Conservation (phyloP, 2,797 vertebrate genomes). For the Fratercula arctica region DNA sequence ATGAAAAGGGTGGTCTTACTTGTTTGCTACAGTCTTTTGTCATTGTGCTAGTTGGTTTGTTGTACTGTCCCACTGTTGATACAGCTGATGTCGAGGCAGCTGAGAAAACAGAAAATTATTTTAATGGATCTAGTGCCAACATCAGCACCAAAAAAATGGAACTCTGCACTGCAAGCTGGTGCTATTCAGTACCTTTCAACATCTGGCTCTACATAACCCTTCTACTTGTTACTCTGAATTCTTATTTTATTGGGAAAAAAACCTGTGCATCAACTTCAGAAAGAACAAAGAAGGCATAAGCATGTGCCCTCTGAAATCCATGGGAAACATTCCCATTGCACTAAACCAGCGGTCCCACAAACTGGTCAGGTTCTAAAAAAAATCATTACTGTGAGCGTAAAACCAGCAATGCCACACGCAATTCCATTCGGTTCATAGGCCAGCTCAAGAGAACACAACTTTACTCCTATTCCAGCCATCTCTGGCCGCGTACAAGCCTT, state of each 20-base stretch:
- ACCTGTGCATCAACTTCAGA: not conserved
- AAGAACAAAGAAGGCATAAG: not conserved
- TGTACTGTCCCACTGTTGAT: not conserved
- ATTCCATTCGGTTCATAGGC: not conserved
- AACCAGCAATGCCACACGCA: not conserved
- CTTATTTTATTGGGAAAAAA: not conserved
- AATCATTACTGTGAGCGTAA: not conserved
- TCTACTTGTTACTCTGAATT: not conserved
- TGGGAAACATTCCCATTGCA: not conserved
- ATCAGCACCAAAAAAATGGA: not conserved
- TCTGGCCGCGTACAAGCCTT: not conserved
- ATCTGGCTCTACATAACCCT: not conserved
- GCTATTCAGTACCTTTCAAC: not conserved
- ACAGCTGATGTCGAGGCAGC: accelerated
- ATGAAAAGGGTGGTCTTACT: not conserved
- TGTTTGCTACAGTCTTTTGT: not conserved
- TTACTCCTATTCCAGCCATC: not conserved
- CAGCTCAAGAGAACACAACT: not conserved
- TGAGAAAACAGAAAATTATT: not conserved
- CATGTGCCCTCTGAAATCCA: not conserved
- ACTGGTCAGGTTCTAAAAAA: not conserved
- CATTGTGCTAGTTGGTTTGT: not conserved
- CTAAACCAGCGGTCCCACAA: not conserved
- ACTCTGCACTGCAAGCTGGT: not conserved
- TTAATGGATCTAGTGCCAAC: not conserved